Percentiles rank a stretch among this genome's conserved stretches.
These are phyloP conservation scores for Megastigmus dorsalis DNA, from an alignment of 2,888 invertebrate genomes.

Conservation along the genomic window DNA sequence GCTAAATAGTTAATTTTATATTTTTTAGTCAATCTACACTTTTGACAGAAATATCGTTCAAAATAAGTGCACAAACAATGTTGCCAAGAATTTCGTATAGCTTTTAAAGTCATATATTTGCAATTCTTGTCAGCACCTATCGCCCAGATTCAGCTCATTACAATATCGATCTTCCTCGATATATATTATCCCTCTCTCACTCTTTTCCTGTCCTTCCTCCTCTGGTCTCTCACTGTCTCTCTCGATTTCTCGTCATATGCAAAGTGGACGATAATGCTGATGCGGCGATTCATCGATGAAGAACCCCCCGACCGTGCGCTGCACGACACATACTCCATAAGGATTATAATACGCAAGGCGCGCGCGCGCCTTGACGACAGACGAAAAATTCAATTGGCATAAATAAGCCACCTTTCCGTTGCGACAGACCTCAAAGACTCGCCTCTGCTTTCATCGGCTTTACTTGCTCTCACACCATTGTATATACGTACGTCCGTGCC, in stretches of 20 bases:
- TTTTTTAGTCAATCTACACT: too few relatives aligned
- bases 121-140: too few relatives aligned
- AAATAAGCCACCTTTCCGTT: slow-evolving; percentile 2
- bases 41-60: too few relatives aligned
- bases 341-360: slow-evolving; percentile 16
- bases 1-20: too few relatives aligned
- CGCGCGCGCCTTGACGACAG: background rate
- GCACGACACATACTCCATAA: background rate
- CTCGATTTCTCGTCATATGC: slow-evolving; percentile 29
- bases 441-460: background rate
- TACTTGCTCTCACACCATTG: background rate
- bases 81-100: too few relatives aligned
- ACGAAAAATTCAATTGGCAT: slow-evolving; percentile 45
- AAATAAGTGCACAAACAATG: too few relatives aligned
- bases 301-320: slow-evolving; percentile 27
- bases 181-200: background rate
- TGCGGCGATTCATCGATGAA: slow-evolving; percentile 33
- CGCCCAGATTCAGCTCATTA: slow-evolving; percentile 14
- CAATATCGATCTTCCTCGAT: slow-evolving; percentile 9
- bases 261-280: slow-evolving; percentile 45
- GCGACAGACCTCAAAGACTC: background rate
- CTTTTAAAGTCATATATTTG: too few relatives aligned
- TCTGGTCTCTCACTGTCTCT: too few relatives aligned
- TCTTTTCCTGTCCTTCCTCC: background rate
- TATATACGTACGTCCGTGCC: background rate